Evolutionary conservation across 2,888 invertebrate genomes (phyloP).

Genomic region (Drosophila mettleri): DNA sequence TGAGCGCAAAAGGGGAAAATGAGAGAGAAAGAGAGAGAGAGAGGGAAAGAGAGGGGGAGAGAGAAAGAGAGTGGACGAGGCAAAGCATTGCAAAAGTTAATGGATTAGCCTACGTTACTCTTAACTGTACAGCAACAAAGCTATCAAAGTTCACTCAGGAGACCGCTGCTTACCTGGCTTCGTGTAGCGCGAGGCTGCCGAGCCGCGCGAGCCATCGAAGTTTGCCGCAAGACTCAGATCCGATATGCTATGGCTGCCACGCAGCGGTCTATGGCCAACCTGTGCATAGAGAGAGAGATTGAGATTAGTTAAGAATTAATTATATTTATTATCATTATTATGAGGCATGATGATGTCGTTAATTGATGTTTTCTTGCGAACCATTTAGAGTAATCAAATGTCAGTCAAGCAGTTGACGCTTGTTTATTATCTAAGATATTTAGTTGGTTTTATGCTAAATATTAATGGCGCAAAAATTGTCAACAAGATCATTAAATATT

Average conservation of each 20-base stretch:
- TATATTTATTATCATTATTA: not conserved
- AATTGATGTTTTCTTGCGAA: too few species aligned
- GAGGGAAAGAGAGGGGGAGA: slow-evolving; percentile 29
- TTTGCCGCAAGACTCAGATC: slow-evolving; percentile 90
- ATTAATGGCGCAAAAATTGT: not conserved
- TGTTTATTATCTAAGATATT: not conserved
- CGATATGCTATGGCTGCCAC: slow-evolving; percentile 94
- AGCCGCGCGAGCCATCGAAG: slow-evolving; percentile 81
- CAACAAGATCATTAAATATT: not conserved
- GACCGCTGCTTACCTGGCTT: slow-evolving; percentile 84
- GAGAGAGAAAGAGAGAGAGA: slow-evolving; percentile 40
- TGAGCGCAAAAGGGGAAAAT: slow-evolving; percentile 62
- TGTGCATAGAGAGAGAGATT: slow-evolving; percentile 73
- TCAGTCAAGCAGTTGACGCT: not conserved
- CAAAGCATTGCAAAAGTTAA: slow-evolving; percentile 57
- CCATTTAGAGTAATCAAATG: not conserved
- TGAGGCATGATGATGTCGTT: too few species aligned
- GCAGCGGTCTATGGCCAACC: slow-evolving; percentile 92
- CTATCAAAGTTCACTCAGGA: not conserved
- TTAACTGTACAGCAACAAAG: not conserved
- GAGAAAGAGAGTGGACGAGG: slow-evolving; percentile 47
- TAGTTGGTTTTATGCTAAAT: not conserved
- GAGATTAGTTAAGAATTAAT: too few species aligned
- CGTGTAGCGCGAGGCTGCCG: slow-evolving; percentile 85
- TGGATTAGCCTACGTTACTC: slow-evolving; percentile 70